Evolutionary conservation across 2,797 vertebrate species (phyloP), one percentile per base, ranked within the genome.

Genomic region (Coendou prehensilis): DNA sequence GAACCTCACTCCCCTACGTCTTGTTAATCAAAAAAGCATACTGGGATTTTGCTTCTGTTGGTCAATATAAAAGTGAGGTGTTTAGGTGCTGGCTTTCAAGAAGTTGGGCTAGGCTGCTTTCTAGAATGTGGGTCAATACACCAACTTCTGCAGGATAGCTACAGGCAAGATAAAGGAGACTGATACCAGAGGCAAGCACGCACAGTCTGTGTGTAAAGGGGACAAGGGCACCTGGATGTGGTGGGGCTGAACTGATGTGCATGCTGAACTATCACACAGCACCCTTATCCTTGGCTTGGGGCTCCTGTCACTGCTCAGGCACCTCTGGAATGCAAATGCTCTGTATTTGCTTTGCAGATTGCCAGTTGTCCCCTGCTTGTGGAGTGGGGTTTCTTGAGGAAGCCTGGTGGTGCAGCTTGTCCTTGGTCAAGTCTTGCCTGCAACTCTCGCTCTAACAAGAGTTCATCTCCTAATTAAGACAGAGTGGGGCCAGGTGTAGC

Each of bases 21-120:
- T 95, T 87, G 3, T 67, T 84, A 63, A 87, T 52, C 41, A 83
- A 59, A 41, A 81, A 76, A 67, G 11, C 33, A 33, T 57, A 41
- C 54, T 56, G n/a, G 13, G 20, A 89, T 89, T 94, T 92, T 85
- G 56, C 52, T 91, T 82, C 93, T 92, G 61, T 76, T 30, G 28
- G 71, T 81, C 89, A 92, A 59, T 73, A 23, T 80, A 71, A 87
- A 81, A 80, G 6, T 88, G 59, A 79, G 64, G 22, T 86, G 50
- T 33, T 90, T 76, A 52, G 23, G 2, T 92, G 18, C 45, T 78
- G 17, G 9, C 30, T 61, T 87, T 67, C 76, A 67, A 81, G 82
- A 37, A 86, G 33, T 54, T 71, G 64, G 59, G 81, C 5, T 22
- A 28, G 50, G 10, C 33, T 93, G 30, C 33, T 41, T 69, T 95